A percentile compares a stretch with the other conserved stretches of the same genome.
phyloP scores from a whole-genome alignment of 2,888 invertebrate genomes.

The Mechanitis messenoides region DNA sequence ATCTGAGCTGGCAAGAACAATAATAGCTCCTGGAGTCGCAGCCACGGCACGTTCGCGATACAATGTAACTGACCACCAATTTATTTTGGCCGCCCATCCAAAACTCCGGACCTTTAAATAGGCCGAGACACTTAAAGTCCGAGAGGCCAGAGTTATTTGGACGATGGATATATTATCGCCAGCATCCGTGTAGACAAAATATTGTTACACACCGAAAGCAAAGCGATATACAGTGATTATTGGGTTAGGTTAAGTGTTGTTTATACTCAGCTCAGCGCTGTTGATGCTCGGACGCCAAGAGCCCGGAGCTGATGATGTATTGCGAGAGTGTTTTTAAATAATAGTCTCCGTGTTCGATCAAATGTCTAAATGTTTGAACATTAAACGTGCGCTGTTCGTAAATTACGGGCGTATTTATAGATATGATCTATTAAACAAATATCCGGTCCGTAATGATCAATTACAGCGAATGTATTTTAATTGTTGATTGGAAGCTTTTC shows the following conservation, averaged over 20 bases:
- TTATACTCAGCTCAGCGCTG: constrained; percentile 61
- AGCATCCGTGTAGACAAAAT: constrained; percentile 76
- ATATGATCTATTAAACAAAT: constrained; percentile 14
- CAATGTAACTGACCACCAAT: constrained; percentile 64
- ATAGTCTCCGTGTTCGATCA: constrained; percentile 20
- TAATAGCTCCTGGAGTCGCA: constrained; percentile 70
- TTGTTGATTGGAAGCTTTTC: no score
- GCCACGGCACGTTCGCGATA: constrained; percentile 75
- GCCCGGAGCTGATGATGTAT: constrained; percentile 50
- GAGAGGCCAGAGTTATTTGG: constrained; percentile 46
- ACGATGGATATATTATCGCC: constrained; percentile 57
- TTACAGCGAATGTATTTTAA: no score
- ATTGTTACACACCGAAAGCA: constrained; percentile 74
- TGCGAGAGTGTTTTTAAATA: constrained; percentile 31
- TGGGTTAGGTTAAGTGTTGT: constrained; percentile 74
- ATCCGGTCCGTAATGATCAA: constrained; percentile 8
- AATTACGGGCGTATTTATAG: constrained; percentile 15
- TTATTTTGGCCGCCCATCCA: constrained; percentile 41
- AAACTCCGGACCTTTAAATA: constrained; percentile 22
- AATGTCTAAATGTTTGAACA: constrained; percentile 29
- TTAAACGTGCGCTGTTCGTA: constrained; percentile 18
- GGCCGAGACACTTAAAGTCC: constrained; percentile 35
- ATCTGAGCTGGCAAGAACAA: constrained; percentile 75
- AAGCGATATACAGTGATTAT: constrained; percentile 69
- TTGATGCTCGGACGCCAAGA: constrained; percentile 69